Evolutionary conservation across 2,888 invertebrate genomes (phyloP).

Genomic region (Cerastis leucographa): DNA sequence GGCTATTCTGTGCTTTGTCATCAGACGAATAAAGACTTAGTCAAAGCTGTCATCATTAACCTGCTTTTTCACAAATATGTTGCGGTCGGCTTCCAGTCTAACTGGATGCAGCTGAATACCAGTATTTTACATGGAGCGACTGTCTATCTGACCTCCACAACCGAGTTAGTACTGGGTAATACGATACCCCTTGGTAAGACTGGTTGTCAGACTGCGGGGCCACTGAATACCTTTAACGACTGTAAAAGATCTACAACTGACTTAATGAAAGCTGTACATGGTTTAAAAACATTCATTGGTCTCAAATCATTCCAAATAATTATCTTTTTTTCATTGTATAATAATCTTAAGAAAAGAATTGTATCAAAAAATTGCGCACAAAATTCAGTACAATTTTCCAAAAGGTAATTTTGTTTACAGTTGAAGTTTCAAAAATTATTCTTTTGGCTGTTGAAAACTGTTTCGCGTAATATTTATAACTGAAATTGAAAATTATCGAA

Average conservation of each 20-base stretch:
- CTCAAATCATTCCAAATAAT: slow-evolving; percentile 10
- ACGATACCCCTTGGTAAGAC: too few relatives aligned
- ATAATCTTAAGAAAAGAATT: slow-evolving; percentile 23
- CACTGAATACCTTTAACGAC: too few relatives aligned
- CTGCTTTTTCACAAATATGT: too few relatives aligned
- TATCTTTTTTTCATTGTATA: slow-evolving; percentile 3
- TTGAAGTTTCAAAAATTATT: neutral
- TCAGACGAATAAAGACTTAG: neutral
- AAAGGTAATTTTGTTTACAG: neutral
- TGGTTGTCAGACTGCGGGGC: too few relatives aligned
- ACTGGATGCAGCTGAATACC: too few relatives aligned
- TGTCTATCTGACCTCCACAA: too few relatives aligned
- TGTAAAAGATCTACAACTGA: too few relatives aligned
- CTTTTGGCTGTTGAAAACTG: slow-evolving; percentile 36
- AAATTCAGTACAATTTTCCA: slow-evolving; percentile 29
- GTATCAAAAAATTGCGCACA: slow-evolving; percentile 57
- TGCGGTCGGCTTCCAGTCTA: too few relatives aligned
- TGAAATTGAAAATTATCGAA: slow-evolving; percentile 34
- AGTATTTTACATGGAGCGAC: too few relatives aligned
- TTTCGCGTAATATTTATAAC: slow-evolving; percentile 36
- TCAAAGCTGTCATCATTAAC: neutral
- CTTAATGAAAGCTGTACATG: neutral
- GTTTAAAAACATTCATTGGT: slow-evolving; percentile 5
- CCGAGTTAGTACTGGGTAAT: too few relatives aligned
- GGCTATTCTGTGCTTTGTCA: neutral